Percentiles rank a stretch among this genome's conserved stretches.
Evolutionary conservation across 2,888 invertebrate species (phyloP).

Genomic region (Cryptops parisi): DNA sequence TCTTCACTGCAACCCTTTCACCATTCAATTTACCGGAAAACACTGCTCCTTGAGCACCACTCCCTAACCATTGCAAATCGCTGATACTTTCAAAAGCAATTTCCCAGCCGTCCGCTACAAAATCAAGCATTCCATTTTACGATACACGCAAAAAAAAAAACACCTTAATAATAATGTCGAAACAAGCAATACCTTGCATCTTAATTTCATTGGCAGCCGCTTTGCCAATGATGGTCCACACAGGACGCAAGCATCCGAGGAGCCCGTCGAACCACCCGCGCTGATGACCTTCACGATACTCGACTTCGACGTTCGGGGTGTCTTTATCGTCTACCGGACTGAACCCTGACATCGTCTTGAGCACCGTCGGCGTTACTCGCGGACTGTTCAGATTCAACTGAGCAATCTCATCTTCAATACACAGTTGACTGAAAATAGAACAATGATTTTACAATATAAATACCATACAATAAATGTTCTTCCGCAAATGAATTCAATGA

Average conservation of each 20-base stretch:
- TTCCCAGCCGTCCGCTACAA: slow-evolving; percentile 69
- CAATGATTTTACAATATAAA: too few relatives aligned
- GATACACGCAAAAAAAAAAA: too few relatives aligned
- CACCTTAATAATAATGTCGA: too few relatives aligned
- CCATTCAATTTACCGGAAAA: slow-evolving; percentile 60
- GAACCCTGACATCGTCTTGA: slow-evolving; percentile 6
- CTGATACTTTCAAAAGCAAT: slow-evolving; percentile 82
- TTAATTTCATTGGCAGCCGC: slow-evolving; percentile 35
- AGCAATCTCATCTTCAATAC: slow-evolving; percentile 29
- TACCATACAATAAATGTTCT: too few relatives aligned
- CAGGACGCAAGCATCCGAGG: slow-evolving; percentile 72
- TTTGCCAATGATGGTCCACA: slow-evolving; percentile 73
- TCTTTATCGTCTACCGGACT: slow-evolving; percentile 6
- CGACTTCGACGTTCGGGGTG: slow-evolving; percentile 25
- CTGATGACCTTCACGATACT: slow-evolving; percentile 25
- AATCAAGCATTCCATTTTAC: neutral
- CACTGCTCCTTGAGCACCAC: slow-evolving; percentile 92
- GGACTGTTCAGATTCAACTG: slow-evolving; percentile 24
- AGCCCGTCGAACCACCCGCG: slow-evolving; percentile 64
- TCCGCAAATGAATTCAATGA: too few relatives aligned
- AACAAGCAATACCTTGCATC: slow-evolving; percentile 24
- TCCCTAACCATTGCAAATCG: slow-evolving; percentile 78
- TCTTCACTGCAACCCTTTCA: slow-evolving; percentile 89
- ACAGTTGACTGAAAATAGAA: slow-evolving; percentile 32
- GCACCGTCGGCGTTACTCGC: slow-evolving; percentile 24